A percentile compares a stretch with the other conserved stretches of the same genome.
Evolutionary conservation across 1,140 invertebrate genomes (phyloP).

Genomic region (Mactra quadrangularis): DNA sequence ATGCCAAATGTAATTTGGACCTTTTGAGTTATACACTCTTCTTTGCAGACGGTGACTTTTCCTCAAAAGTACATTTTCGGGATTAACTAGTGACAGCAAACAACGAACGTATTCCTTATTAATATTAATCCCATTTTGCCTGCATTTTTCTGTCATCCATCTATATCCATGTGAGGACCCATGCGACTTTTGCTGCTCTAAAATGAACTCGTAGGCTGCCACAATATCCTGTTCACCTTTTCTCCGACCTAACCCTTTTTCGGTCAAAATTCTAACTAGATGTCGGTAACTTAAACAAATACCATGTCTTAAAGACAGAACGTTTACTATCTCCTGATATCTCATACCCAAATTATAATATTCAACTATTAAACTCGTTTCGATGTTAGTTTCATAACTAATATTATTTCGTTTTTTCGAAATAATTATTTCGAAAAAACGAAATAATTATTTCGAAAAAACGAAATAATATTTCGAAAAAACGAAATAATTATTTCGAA

Average conservation of each 20-base stretch:
- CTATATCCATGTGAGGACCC: slow-evolving; percentile 11
- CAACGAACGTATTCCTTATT: slow-evolving; percentile 29
- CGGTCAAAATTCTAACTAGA: slow-evolving; percentile 1
- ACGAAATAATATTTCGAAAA: too few relatives aligned
- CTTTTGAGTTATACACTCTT: slow-evolving; percentile 64
- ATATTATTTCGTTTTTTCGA: too few relatives aligned
- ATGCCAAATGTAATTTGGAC: slow-evolving; percentile 77
- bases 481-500: too few relatives aligned
- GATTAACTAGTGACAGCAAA: slow-evolving; percentile 2
- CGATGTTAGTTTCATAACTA: too few relatives aligned
- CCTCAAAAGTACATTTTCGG: slow-evolving; percentile 13
- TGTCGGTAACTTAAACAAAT: not conserved
- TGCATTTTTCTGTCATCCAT: slow-evolving; percentile 29
- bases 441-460: too few relatives aligned
- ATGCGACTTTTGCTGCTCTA: not conserved
- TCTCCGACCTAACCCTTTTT: slow-evolving; percentile 2
- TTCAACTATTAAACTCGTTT: too few relatives aligned
- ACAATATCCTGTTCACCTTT: not conserved
- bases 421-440: too few relatives aligned
- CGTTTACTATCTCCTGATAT: slow-evolving; percentile 7
- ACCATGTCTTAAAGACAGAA: slow-evolving; percentile 9
- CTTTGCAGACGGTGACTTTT: slow-evolving; percentile 44
- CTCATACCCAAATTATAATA: slow-evolving; percentile 6
- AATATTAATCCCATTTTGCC: not conserved
- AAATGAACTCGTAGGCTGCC: not conserved